Percentiles rank a stretch among this genome's conserved stretches.
These are phyloP conservation scores for Macroglossus sobrinus DNA, from an alignment of 2,113 vertebrate genomes.

Conservation along the genomic window DNA sequence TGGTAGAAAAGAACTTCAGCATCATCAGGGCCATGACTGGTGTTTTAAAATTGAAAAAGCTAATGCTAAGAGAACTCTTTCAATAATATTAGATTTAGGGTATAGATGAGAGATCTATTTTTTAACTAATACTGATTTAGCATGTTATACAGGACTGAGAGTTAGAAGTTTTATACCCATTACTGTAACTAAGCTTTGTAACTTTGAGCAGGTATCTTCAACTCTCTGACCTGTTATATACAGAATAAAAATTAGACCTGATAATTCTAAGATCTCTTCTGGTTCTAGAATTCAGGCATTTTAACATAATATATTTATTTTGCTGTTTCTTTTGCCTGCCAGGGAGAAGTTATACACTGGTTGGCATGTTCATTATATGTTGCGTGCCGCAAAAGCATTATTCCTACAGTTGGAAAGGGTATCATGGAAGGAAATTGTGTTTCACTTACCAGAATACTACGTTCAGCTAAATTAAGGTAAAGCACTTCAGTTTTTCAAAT, in stretches of 20 bases:
- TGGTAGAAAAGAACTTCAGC: background rate
- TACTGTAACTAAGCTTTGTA: slow-evolving; percentile 10
- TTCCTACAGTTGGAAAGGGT: slow-evolving; percentile 94
- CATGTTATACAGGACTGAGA: background rate
- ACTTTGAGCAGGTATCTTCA: background rate
- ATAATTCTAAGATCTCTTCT: slow-evolving; percentile 31
- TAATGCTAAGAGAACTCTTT: background rate
- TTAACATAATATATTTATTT: slow-evolving; percentile 26
- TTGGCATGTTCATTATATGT: slow-evolving; percentile 95
- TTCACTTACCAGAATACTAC: slow-evolving; percentile 95
- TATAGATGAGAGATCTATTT: background rate
- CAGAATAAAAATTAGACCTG: background rate
- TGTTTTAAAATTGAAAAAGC: slow-evolving; percentile 5
- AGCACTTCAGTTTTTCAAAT: slow-evolving; percentile 31
- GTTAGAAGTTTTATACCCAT: background rate
- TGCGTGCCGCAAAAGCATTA: slow-evolving; percentile 92
- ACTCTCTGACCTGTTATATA: background rate
- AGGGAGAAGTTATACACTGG: slow-evolving; percentile 97
- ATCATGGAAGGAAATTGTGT: slow-evolving; percentile 97
- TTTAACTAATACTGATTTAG: background rate
- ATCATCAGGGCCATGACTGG: background rate
- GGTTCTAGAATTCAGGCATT: slow-evolving; percentile 15
- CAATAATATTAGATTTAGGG: background rate
- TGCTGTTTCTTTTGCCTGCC: slow-evolving; percentile 46
- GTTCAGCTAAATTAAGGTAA: slow-evolving; percentile 94